Evolutionary conservation across 2,888 invertebrate species (phyloP).

Genomic region (Drosophila mercatorum): DNA sequence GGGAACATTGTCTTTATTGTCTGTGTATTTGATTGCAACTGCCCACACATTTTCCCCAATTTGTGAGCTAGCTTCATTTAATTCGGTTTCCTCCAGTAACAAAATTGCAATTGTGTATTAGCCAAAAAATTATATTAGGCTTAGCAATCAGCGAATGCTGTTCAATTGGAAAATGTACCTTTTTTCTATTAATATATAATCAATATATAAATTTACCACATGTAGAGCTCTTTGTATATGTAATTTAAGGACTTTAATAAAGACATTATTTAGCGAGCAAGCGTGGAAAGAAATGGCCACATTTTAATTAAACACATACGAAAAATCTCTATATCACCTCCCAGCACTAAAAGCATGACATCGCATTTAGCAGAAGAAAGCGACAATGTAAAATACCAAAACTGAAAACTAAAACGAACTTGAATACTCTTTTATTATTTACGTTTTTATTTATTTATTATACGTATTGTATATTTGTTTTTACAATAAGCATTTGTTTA

Average conservation of each 20-base stretch:
- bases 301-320: slow-evolving; percentile 61
- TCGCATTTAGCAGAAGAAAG: slow-evolving; percentile 58
- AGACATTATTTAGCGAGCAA: slow-evolving; percentile 42
- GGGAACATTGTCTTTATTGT: slow-evolving; percentile 43
- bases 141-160: background rate
- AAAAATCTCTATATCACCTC: slow-evolving; percentile 54
- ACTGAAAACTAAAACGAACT: background rate
- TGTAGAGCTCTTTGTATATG: no score
- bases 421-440: background rate
- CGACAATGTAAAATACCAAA: background rate
- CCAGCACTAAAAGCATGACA: slow-evolving; percentile 49
- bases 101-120: background rate
- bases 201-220: no score
- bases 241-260: slow-evolving; percentile 31
- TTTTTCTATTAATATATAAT: background rate
- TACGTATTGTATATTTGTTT: no score
- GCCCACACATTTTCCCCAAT: slow-evolving; percentile 49
- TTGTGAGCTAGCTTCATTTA: slow-evolving; percentile 51
- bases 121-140: background rate
- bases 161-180: background rate
- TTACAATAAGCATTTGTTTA: no score
- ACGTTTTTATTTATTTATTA: background rate
- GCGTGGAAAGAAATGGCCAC: slow-evolving; percentile 3
- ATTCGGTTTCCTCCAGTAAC: background rate
- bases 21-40: slow-evolving; percentile 38